These are phyloP conservation scores for Pseudorasbora parva DNA, from an alignment of 2,113 vertebrate species.

Conservation along the genomic window DNA sequence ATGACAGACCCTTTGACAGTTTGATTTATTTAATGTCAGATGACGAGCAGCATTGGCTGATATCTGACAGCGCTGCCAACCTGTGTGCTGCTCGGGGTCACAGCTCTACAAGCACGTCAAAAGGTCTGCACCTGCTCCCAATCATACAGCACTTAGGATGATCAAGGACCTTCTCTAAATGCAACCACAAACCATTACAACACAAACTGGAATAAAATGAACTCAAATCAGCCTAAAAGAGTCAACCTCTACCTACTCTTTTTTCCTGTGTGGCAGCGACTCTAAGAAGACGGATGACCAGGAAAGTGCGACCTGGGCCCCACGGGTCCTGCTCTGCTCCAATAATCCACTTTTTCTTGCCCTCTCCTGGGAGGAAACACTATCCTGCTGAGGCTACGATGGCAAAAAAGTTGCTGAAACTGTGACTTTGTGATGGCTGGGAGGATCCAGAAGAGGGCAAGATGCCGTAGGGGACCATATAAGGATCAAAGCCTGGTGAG, in stretches of 20 bases:
- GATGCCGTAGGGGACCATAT: background rate
- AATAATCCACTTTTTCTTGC: slow-evolving; percentile 44
- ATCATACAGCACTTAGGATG: background rate
- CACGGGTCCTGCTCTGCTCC: slow-evolving; percentile 43
- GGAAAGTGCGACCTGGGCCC: slow-evolving; percentile 14
- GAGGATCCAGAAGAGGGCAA: slow-evolving; percentile 45
- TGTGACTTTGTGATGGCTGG: slow-evolving; percentile 65
- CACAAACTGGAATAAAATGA: background rate
- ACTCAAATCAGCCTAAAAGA: slow-evolving; percentile 5
- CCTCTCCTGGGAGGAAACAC: slow-evolving; percentile 13
- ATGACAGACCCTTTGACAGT: slow-evolving; percentile 28
- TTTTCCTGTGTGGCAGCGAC: background rate
- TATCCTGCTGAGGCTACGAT: slow-evolving; percentile 24
- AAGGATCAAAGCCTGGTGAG: slow-evolving; percentile 24
- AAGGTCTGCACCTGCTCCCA: slow-evolving; percentile 23
- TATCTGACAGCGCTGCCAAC: slow-evolving; percentile 25
- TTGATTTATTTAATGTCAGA: slow-evolving; percentile 31
- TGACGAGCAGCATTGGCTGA: background rate
- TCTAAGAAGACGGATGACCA: slow-evolving; percentile 54
- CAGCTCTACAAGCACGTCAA: background rate
- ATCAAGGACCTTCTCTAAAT: slow-evolving; percentile 3
- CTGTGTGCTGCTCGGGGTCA: slow-evolving; percentile 7
- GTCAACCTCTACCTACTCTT: background rate
- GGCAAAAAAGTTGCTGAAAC: slow-evolving; percentile 66
- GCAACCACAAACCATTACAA: background rate